Percentiles rank a stretch among this genome's conserved stretches.
phyloP scores from a whole-genome alignment of 2,888 invertebrate species.

The Cosmia trapezina region DNA sequence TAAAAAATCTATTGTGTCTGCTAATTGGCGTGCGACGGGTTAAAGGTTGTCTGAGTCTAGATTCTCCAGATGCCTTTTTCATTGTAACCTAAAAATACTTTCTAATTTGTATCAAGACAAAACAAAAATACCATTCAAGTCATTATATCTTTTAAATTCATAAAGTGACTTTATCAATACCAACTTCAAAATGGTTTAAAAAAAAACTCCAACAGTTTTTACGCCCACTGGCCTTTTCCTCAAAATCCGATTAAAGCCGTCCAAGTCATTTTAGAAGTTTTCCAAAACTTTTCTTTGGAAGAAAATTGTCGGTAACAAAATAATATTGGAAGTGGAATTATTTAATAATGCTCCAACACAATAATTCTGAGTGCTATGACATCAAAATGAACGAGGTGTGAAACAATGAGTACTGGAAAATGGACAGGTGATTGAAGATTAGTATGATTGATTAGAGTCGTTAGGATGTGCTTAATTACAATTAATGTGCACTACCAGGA shows the following conservation, averaged over 20 bases:
- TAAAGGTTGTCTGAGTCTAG: neutral
- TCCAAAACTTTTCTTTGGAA: slow-evolving; percentile 5
- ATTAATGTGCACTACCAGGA: neutral
- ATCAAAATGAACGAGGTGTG: slow-evolving; percentile 1
- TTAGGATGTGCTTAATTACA: slow-evolving; percentile 16
- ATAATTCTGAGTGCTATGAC: slow-evolving; percentile 26
- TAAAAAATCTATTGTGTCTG: too few species aligned
- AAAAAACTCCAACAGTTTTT: neutral
- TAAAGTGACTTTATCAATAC: neutral
- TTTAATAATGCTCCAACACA: slow-evolving; percentile 14
- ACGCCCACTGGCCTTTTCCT: neutral
- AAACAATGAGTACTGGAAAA: slow-evolving; percentile 9
- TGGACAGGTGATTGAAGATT: slow-evolving; percentile 15
- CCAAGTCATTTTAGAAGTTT: slow-evolving; percentile 32
- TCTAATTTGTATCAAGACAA: neutral
- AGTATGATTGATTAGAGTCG: slow-evolving; percentile 27
- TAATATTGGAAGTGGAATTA: slow-evolving; percentile 12
- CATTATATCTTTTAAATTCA: neutral
- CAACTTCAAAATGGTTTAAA: neutral
- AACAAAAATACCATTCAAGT: neutral
- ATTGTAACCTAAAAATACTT: neutral
- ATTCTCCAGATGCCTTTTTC: neutral
- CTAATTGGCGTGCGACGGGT: too few species aligned
- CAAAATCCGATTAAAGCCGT: slow-evolving; percentile 23
- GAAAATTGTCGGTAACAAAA: slow-evolving; percentile 30